Percentiles rank a stretch among this genome's conserved stretches.
These are phyloP conservation scores for Henricia sp. DNA, from an alignment of 53 echinoderm and acorn worm species.

Conservation along the genomic window DNA sequence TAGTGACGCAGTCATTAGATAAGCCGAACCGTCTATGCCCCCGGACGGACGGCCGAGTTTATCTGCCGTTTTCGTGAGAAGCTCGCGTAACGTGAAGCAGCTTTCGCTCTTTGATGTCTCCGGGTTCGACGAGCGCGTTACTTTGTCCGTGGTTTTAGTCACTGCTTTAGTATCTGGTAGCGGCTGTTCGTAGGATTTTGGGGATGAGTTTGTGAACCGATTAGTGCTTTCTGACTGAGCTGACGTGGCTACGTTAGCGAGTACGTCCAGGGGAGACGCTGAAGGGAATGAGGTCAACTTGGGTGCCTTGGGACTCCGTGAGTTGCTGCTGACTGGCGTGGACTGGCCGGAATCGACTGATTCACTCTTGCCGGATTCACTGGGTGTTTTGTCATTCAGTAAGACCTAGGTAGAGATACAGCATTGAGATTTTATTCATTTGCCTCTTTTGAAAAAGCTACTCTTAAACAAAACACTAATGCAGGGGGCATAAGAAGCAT, in stretches of 20 bases:
- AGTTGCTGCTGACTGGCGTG: slow-evolving; percentile 52
- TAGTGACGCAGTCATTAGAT: slow-evolving; percentile 74
- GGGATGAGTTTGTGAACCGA: slow-evolving; percentile 20
- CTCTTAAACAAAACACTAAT: too few species aligned
- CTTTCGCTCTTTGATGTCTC: slow-evolving; percentile 69
- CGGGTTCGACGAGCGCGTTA: slow-evolving; percentile 47
- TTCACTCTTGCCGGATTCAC: slow-evolving; percentile 53
- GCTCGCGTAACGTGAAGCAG: slow-evolving; percentile 89
- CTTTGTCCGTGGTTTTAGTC: slow-evolving; percentile 68
- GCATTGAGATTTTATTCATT: too few species aligned
- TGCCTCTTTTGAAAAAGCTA: neutral
- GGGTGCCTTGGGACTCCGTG: slow-evolving; percentile 56
- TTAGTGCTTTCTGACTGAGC: slow-evolving; percentile 56
- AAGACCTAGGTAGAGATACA: slow-evolving; percentile 6
- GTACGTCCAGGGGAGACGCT: slow-evolving; percentile 87
- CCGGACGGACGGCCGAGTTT: slow-evolving; percentile 79
- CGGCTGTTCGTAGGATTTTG: slow-evolving; percentile 64
- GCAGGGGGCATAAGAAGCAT: too few species aligned
- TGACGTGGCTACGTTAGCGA: slow-evolving; percentile 96
- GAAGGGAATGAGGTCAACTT: slow-evolving; percentile 77
- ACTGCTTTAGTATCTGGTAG: slow-evolving; percentile 66
- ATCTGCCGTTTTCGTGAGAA: slow-evolving; percentile 94
- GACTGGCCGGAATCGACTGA: slow-evolving; percentile 45
- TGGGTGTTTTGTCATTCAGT: slow-evolving; percentile 42
- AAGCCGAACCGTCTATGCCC: slow-evolving; percentile 75